These are phyloP conservation scores for Cosmopolites sordidus DNA, from an alignment of 2,888 invertebrate genomes.

Conservation along the genomic window DNA sequence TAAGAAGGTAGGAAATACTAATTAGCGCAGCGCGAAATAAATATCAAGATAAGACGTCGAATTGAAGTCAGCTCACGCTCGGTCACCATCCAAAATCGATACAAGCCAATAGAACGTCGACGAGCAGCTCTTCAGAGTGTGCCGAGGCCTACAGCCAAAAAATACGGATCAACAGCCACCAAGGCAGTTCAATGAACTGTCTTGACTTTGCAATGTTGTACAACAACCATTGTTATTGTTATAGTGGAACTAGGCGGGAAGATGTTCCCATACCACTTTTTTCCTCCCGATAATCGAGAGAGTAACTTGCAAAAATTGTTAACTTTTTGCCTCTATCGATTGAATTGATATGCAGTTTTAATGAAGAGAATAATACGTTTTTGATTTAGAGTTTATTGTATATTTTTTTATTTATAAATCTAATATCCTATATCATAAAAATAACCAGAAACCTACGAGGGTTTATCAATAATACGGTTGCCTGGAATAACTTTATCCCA, in stretches of 20 bases:
- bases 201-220: slow-evolving; percentile 10
- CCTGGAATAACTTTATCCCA: no score
- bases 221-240: slow-evolving; percentile 6
- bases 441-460: no score
- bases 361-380: no score
- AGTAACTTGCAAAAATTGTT: no score
- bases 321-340: no score
- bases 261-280: not conserved
- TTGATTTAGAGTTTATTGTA: no score
- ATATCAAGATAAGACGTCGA: not conserved
- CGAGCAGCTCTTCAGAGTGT: not conserved
- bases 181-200: slow-evolving; percentile 5
- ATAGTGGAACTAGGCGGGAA: not conserved
- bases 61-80: not conserved
- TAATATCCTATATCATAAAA: no score
- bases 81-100: not conserved
- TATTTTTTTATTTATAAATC: no score
- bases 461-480: no score
- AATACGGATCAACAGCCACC: slow-evolving; percentile 4
- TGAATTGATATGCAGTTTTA: no score
- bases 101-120: not conserved
- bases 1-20: not conserved
- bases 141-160: slow-evolving; percentile 3
- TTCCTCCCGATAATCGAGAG: not conserved
- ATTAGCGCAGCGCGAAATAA: not conserved